Evolutionary conservation across 2,888 invertebrate species (phyloP).

Genomic region (Graphium colonna): DNA sequence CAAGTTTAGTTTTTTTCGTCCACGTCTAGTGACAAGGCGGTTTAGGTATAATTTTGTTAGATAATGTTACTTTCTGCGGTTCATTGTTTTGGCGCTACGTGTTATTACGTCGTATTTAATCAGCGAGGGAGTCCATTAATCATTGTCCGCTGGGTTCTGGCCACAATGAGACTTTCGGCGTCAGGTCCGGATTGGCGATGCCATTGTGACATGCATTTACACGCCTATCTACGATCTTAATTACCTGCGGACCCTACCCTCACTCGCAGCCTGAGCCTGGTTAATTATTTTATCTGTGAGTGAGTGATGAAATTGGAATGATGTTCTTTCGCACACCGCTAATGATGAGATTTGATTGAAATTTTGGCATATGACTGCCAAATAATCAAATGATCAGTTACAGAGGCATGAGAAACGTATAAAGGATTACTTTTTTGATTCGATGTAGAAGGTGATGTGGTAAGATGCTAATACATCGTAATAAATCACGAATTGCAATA

Average conservation of each 20-base stretch:
- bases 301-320: neutral
- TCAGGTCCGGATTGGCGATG: constrained; percentile 8
- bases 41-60: too few species aligned
- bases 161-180: constrained; percentile 22
- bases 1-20: too few species aligned
- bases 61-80: too few species aligned
- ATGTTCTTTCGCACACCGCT: constrained; percentile 10
- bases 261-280: neutral
- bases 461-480: too few species aligned
- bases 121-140: constrained; percentile 23
- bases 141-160: constrained; percentile 21
- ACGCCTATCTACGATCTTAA: constrained; percentile 14
- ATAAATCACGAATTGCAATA: too few species aligned
- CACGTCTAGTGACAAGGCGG: too few species aligned
- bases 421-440: constrained; percentile 15
- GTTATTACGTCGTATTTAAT: constrained; percentile 19
- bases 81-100: neutral
- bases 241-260: constrained; percentile 4
- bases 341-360: too few species aligned
- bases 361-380: too few species aligned
- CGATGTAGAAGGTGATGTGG: too few species aligned
- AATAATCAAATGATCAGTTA: too few species aligned
- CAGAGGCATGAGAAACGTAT: too few species aligned
- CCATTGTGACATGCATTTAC: constrained; percentile 13
- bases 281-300: neutral